Percentiles rank a stretch among this genome's conserved stretches.
These are phyloP conservation scores for Merluccius polli DNA, from an alignment of 2,797 vertebrate genomes.

Conservation along the genomic window DNA sequence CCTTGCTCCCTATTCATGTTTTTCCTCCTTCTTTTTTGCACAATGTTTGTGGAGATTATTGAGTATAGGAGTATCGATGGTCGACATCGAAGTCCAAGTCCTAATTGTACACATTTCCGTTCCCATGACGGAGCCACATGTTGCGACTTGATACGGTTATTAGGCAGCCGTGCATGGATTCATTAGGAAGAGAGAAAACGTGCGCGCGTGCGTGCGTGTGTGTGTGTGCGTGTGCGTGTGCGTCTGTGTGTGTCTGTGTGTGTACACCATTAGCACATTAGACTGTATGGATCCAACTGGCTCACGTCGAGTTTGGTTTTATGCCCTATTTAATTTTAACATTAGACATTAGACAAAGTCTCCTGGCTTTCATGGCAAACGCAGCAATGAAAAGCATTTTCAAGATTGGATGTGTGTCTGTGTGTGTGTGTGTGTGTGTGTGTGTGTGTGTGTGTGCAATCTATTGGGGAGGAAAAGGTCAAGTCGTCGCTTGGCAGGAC, in stretches of 20 bases:
- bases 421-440: not conserved
- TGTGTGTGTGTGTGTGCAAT: not conserved
- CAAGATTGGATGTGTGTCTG: not conserved
- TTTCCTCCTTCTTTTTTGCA: too few species aligned
- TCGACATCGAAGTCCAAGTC: not conserved
- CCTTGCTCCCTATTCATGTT: too few species aligned
- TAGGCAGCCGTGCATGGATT: not conserved
- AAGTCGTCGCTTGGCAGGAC: not conserved
- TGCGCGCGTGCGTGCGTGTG: not conserved
- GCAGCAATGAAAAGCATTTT: not conserved
- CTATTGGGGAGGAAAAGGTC: not conserved
- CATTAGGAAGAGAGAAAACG: not conserved
- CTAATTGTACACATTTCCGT: not conserved
- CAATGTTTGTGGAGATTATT: not conserved
- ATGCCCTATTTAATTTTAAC: not conserved
- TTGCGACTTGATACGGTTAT: not conserved
- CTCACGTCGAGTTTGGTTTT: not conserved
- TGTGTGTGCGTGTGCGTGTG: not conserved
- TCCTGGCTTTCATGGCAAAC: not conserved
- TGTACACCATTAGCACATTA: not conserved
- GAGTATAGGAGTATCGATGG: not conserved
- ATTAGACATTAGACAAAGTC: not conserved
- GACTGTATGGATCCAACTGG: not conserved
- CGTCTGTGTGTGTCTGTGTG: not conserved
- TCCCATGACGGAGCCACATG: not conserved